A percentile compares a stretch with the other conserved stretches of the same genome.
Evolutionary conservation across 2,888 invertebrate genomes (phyloP).

Genomic region (Agrochola litura): DNA sequence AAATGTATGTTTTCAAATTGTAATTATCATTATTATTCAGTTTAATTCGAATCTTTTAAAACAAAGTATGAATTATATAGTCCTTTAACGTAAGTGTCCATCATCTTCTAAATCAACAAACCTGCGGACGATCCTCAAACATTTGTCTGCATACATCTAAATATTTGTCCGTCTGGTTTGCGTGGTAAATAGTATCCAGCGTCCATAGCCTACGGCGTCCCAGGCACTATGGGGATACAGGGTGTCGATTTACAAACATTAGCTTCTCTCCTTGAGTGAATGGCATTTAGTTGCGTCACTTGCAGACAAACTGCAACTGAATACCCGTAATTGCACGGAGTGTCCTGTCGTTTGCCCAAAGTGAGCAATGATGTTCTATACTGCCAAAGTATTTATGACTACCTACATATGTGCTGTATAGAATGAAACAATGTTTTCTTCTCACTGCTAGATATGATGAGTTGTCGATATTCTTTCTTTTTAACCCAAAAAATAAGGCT

Average conservation of each 20-base stretch:
- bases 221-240: background rate
- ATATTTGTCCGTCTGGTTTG: slow-evolving; percentile 16
- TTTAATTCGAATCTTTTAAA: background rate
- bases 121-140: slow-evolving; percentile 3
- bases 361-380: background rate
- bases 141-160: background rate
- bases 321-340: background rate
- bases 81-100: no score
- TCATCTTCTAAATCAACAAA: background rate
- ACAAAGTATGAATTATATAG: background rate
- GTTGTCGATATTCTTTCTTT: background rate
- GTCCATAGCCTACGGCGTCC: background rate
- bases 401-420: background rate
- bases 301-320: background rate
- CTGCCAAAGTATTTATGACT: background rate
- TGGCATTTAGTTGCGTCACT: slow-evolving; percentile 5
- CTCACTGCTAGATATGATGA: no score
- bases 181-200: slow-evolving; percentile 1
- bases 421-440: no score
- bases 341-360: background rate
- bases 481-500: no score
- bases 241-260: slow-evolving; percentile 25
- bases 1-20: background rate
- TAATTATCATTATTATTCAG: background rate
- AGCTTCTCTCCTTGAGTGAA: background rate